Percentiles rank a stretch among this genome's conserved stretches.
Evolutionary conservation across 2,888 invertebrate species (phyloP).

Genomic region (Cryptosula pallasiana): DNA sequence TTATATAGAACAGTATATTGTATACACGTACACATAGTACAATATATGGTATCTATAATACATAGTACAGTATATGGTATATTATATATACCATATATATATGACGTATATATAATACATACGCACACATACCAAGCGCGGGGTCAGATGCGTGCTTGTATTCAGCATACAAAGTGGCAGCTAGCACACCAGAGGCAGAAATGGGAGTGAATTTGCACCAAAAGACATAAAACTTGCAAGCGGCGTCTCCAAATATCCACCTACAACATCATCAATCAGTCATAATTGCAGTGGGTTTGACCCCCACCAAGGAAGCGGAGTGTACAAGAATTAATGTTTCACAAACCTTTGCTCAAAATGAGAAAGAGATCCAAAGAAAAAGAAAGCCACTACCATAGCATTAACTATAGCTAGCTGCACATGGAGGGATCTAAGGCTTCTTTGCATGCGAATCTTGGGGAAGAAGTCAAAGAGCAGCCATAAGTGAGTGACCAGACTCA

Average conservation of each 20-base stretch:
- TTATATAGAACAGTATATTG: too few species aligned
- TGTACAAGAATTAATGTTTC: not conserved
- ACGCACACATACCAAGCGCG: not conserved
- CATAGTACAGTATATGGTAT: too few species aligned
- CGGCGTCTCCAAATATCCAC: conserved; percentile 16
- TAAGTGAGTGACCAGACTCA: conserved; percentile 21
- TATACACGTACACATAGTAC: too few species aligned
- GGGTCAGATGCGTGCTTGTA: conserved; percentile 16
- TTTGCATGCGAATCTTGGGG: not conserved
- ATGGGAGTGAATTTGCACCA: conserved; percentile 20
- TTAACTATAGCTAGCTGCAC: not conserved
- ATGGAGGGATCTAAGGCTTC: not conserved
- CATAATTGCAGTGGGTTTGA: too few species aligned
- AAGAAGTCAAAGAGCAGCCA: conserved; percentile 23
- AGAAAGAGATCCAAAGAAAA: conserved; percentile 12
- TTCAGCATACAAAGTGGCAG: conserved; percentile 2
- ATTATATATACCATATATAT: too few species aligned
- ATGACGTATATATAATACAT: too few species aligned
- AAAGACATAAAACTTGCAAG: conserved; percentile 11
- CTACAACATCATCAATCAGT: too few species aligned
- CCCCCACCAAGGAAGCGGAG: too few species aligned
- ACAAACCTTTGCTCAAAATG: conserved; percentile 23
- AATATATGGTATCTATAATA: too few species aligned
- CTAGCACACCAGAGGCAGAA: not conserved
- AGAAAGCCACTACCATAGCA: conserved; percentile 8